Conservation (phyloP, 2,113 vertebrate species). For the Chaetodon trifascialis region DNA sequence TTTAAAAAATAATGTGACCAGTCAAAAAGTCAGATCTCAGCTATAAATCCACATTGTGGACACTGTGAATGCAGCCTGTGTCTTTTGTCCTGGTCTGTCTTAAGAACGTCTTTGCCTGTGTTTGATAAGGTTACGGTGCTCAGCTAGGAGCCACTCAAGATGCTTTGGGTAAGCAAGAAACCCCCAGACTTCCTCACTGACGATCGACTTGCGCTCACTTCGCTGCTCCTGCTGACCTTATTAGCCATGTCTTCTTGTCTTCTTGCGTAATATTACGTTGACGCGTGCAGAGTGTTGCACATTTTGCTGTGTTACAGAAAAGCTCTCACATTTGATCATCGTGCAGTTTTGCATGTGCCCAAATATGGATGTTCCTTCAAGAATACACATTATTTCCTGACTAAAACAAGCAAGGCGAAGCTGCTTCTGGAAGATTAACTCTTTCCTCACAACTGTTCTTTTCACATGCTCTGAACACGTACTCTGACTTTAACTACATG, state of each 20-base stretch:
- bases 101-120: conserved; percentile 20
- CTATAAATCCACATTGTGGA: no score
- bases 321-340: neutral
- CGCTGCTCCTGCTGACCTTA: neutral
- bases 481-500: conserved; percentile 29
- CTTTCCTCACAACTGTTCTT: neutral
- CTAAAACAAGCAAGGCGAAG: neutral
- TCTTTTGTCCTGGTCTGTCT: neutral
- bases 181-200: neutral
- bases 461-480: conserved; percentile 1
- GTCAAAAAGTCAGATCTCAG: no score
- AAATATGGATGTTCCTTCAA: neutral
- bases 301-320: neutral
- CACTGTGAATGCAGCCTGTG: no score
- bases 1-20: no score
- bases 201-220: neutral
- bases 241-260: neutral
- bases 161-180: conserved; percentile 62
- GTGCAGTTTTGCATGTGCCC: neutral
- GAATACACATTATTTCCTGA: neutral
- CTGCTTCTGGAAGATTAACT: neutral
- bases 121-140: conserved; percentile 66
- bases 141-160: conserved; percentile 68
- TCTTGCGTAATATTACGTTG: neutral
- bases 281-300: neutral